phyloP scores from a whole-genome alignment of 2,888 invertebrate genomes.

The Melangyna quadrimaculata region DNA sequence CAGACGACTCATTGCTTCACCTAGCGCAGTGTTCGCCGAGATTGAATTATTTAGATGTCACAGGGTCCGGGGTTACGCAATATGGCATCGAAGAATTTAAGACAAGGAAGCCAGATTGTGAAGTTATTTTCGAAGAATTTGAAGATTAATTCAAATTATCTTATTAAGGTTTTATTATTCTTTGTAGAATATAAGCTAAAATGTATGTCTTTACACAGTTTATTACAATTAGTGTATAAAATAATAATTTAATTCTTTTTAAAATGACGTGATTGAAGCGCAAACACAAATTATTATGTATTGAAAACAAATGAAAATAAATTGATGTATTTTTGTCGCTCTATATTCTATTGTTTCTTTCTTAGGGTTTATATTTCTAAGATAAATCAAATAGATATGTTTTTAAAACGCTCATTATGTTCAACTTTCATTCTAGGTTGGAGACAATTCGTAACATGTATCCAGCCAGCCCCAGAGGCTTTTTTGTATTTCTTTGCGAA shows the following conservation, averaged over 20 bases:
- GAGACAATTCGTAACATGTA: no score
- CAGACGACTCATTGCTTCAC: constrained; percentile 84
- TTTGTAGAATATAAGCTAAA: constrained; percentile 8
- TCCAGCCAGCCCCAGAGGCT: no score
- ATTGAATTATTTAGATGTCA: constrained; percentile 85
- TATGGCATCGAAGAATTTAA: constrained; percentile 85
- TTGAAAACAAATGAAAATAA: background rate
- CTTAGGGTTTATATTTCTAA: no score
- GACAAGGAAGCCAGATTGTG: constrained; percentile 83
- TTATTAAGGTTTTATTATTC: background rate
- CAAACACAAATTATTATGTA: background rate
- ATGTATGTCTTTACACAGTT: background rate
- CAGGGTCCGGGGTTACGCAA: constrained; percentile 85
- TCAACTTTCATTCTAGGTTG: no score
- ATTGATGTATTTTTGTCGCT: background rate
- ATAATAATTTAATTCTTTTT: background rate
- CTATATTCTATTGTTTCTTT: background rate
- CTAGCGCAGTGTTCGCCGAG: constrained; percentile 84
- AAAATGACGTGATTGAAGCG: background rate
- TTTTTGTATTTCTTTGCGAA: no score
- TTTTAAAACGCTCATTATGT: no score
- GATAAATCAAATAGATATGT: no score
- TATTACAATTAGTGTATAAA: background rate
- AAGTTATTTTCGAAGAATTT: constrained; percentile 79
- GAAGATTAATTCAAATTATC: background rate